Percentiles rank a stretch among this genome's conserved stretches.
phyloP scores from a whole-genome alignment of 1,140 invertebrate genomes.

The Sipha flava region DNA sequence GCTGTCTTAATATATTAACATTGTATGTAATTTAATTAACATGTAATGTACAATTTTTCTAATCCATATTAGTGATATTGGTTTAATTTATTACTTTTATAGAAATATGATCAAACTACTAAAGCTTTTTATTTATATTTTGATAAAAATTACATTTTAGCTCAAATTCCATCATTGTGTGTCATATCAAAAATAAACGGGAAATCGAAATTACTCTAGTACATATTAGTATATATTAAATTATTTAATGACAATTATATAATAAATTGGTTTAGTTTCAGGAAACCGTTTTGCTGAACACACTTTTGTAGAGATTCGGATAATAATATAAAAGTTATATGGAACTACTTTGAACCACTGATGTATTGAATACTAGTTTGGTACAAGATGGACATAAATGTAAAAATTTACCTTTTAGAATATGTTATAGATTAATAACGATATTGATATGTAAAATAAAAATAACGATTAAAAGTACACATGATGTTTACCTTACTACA shows the following conservation, averaged over 20 bases:
- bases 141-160: neutral
- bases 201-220: neutral
- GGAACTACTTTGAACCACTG: too few species aligned
- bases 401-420: too few species aligned
- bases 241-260: too few species aligned
- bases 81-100: neutral
- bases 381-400: too few species aligned
- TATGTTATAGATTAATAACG: too few species aligned
- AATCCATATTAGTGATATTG: neutral
- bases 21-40: too few species aligned
- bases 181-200: neutral
- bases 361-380: too few species aligned
- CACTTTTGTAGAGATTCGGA: neutral
- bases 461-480: neutral
- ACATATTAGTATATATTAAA: too few species aligned
- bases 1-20: neutral
- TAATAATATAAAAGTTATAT: too few species aligned
- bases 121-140: neutral
- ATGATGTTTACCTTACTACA: neutral
- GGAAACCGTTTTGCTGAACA: neutral
- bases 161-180: neutral
- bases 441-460: neutral
- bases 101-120: neutral
- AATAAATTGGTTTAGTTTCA: neutral
- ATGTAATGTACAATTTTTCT: neutral